These are phyloP conservation scores for Kradibia gibbosae DNA, from an alignment of 1,140 invertebrate species.

Conservation along the genomic window DNA sequence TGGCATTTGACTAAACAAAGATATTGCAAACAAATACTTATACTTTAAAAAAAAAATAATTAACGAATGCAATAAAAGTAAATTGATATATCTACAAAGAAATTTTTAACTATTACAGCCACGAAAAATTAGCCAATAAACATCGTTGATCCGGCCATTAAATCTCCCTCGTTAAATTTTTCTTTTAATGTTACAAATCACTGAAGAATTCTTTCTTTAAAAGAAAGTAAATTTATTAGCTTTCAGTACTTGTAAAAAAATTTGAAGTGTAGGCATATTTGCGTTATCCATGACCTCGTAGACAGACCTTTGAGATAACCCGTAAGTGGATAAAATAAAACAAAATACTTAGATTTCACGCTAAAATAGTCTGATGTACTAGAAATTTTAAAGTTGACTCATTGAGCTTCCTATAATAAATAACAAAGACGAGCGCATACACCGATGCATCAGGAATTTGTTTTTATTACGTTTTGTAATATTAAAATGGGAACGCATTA, in stretches of 20 bases:
- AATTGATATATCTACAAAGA: too few species aligned
- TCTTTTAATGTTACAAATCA: too few species aligned
- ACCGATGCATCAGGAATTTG: neutral
- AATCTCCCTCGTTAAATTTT: too few species aligned
- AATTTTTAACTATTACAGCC: too few species aligned
- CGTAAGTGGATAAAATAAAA: neutral
- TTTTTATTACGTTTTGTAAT: neutral
- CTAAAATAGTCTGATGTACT: neutral
- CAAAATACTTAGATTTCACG: neutral
- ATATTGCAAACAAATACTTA: too few species aligned
- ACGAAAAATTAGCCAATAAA: too few species aligned
- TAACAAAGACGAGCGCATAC: neutral
- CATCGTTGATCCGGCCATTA: too few species aligned
- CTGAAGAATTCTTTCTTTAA: too few species aligned
- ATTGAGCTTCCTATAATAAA: neutral
- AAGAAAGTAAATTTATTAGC: neutral
- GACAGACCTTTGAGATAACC: conserved; percentile 12
- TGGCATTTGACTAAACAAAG: too few species aligned
- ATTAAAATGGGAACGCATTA: too few species aligned
- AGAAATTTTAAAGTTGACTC: conserved; percentile 11
- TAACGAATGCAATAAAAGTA: too few species aligned
- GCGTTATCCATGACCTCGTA: conserved; percentile 1
- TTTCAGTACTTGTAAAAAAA: neutral
- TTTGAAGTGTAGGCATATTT: neutral
- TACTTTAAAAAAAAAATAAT: too few species aligned